Evolutionary conservation across 2,113 vertebrate species (phyloP).

Genomic region (Fregata magnificens): DNA sequence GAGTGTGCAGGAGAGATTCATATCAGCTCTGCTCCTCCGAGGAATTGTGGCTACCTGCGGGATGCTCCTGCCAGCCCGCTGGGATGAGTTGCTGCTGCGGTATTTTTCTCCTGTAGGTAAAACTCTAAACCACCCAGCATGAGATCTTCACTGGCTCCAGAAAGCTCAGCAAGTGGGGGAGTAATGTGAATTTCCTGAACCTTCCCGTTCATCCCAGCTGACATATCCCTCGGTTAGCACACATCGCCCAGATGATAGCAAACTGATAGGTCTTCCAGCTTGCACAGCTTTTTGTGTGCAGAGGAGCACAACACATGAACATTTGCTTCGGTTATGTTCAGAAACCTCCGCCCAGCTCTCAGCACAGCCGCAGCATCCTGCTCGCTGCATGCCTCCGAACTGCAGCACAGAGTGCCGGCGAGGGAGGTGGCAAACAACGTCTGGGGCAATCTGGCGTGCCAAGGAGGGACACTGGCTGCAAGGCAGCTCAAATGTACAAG

Average conservation of each 20-base stretch:
- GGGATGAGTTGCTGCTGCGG: not conserved
- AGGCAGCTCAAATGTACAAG: not conserved
- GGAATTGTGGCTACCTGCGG: not conserved
- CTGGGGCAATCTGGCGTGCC: not conserved
- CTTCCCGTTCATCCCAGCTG: not conserved
- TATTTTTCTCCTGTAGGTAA: not conserved
- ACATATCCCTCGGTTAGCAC: not conserved
- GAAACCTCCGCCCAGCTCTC: not conserved
- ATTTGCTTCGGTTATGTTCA: not conserved
- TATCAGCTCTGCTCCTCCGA: not conserved
- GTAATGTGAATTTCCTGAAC: not conserved
- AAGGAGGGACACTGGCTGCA: not conserved
- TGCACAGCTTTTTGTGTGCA: not conserved
- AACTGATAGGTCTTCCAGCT: not conserved
- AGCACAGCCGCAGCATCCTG: fast-evolving
- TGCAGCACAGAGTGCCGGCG: fast-evolving
- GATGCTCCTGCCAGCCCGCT: not conserved
- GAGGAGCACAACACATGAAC: not conserved
- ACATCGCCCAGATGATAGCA: not conserved
- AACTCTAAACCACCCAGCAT: not conserved
- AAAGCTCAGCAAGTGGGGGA: not conserved
- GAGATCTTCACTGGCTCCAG: not conserved
- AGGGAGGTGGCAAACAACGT: not conserved
- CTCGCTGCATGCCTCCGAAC: fast-evolving
- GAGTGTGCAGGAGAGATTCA: not conserved